Base-by-base conservation (phyloP, 2,113 vertebrate species). In the Protobothrops mucrosquamatus region DNA sequence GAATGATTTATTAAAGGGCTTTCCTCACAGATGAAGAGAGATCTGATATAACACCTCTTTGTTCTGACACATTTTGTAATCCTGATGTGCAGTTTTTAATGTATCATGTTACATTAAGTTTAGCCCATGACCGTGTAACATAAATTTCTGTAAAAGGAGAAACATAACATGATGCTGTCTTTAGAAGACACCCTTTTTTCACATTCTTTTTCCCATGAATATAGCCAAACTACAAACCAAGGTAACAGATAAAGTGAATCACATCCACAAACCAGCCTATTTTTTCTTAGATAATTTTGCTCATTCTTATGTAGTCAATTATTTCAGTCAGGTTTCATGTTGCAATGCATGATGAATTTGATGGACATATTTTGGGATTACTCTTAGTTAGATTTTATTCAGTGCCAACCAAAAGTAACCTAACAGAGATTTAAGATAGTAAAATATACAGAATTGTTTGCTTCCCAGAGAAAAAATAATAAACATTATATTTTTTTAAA, bases 251-350 rank as follows among this genome's bases (percentile, higher is more conserved):
- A 92, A 86, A 97, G 96, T 97, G 97, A 97, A 97, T 97, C 96
- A 96, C 92, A 97, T 95, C 94, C 89, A 96, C 95, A 92, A 97
- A 96, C 95, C 93, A 95, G 94, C 94, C 86, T 97, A 97, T 97
- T 97, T 97, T 97, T 97, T 98, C 97, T 97, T 97, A 93, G 94
- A 95, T 95, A 95, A 95, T 97, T 98, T 96, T 97, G 95, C 96
- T 96, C 96, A 97, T 97, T 97, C 96, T 96, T 97, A 97, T 97
- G 91, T 95, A 97, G 96, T 97, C 97, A 97, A 97, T 97, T 96
- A 97, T 95, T 97, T 96, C 85, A 94, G 97, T 97, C 97, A 97
- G 97, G 97, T 98, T 98, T 98, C 97, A 97, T 97, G 97, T 96
- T 93, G 97, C 93, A 98, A 97, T 97, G 97, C 98, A 97, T 97